Evolutionary conservation across 2,797 vertebrate species (phyloP), one percentile per base, ranked within the genome.

Genomic region (Pseudocheirus occidentalis): DNA sequence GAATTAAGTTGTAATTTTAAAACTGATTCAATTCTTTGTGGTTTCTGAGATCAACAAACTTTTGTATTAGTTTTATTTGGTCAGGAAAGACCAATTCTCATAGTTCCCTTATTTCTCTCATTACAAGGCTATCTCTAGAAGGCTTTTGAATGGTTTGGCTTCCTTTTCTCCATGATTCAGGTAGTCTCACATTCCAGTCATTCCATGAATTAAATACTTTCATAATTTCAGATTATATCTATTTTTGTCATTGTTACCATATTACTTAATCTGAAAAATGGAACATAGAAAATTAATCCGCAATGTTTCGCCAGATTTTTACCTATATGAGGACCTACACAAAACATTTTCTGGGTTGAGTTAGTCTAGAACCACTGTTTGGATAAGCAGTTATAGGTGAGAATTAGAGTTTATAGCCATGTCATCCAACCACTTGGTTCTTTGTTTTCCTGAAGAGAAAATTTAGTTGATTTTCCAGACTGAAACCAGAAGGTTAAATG

Each of bases 361-460:
- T 24, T 40, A 95, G 94, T 56, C 5, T 13, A 92, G 90, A 87
- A 90, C 0, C 94, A 95, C 93, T 92, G 92, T 66, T 12, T 92
- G 95, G 95, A 92, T n/a, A 96, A 97, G 95, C 27, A 12, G 10
- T 92, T 95, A 54, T 13, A 96, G 53, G 16, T 21, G 21, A 92
- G n/a, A 87, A 6, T 87, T 46, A 27, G 73, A 87, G 95, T 94
- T 92, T 73, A 58, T 62, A 93, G 46, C n/a, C 54, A 34, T 62
- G 52, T 24, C 24, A 90, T 90, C n/a, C 81, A 92, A 90, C 28
- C 34, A 93, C 0, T 73, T 29, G 57, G 73, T 93, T 93, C 54
- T 96, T 91, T 94, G 46, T 97, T 97, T 97, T 97, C 55, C 90
- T 95, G 31, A 46, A 0, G 92, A 94, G 1, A 24, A 87, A 95